Percentiles rank a stretch among this genome's conserved stretches.
Conservation (phyloP, 2,797 vertebrate species). For the Lepidocolaptes lacrymiger region DNA sequence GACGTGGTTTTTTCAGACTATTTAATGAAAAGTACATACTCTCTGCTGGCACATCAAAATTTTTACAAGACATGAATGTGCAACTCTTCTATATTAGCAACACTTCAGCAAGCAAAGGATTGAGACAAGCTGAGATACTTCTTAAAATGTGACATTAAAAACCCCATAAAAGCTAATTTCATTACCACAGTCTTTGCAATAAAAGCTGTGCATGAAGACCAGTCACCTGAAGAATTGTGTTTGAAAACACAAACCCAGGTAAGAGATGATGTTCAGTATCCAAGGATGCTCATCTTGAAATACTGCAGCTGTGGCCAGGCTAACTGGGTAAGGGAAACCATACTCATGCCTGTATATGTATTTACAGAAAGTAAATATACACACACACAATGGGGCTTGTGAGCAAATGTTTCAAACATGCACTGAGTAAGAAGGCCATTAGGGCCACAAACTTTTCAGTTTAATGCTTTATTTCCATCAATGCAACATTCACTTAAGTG, state of each 20-base stretch:
- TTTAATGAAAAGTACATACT: not conserved
- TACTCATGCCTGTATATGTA: fast-evolving
- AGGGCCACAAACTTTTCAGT: not conserved
- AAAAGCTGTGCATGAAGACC: not conserved
- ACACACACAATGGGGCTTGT: not conserved
- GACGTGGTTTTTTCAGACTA: fast-evolving
- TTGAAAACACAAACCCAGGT: not conserved
- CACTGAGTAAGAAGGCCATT: not conserved
- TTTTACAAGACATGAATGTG: not conserved
- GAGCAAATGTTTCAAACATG: not conserved
- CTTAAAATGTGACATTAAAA: not conserved
- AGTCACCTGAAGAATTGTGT: not conserved
- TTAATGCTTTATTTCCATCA: not conserved
- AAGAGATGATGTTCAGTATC: not conserved
- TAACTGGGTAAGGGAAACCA: not conserved
- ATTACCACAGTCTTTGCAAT: not conserved
- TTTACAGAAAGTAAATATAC: not conserved
- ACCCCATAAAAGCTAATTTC: not conserved
- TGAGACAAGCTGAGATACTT: not conserved
- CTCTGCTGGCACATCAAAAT: not conserved
- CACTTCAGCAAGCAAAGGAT: not conserved
- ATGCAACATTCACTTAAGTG: not conserved
- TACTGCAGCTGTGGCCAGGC: not conserved
- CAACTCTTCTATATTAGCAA: not conserved
- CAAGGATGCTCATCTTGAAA: not conserved